These are phyloP conservation scores for Thryonomys swinderianus DNA, from an alignment of 2,113 vertebrate genomes.

Conservation along the genomic window DNA sequence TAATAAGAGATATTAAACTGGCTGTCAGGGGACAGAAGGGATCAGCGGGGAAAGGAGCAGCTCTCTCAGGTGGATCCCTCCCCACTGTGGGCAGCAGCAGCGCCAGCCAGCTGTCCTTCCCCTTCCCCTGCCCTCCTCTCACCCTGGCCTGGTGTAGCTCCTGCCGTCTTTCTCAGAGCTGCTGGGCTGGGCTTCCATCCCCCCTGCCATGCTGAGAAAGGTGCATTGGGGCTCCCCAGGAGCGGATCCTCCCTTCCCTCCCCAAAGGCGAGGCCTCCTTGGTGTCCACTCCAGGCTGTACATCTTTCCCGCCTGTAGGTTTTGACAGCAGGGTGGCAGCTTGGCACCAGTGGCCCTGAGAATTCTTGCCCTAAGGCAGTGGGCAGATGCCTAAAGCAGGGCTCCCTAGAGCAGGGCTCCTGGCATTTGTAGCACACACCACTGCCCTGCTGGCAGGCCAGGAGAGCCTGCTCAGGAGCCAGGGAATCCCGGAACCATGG, in stretches of 20 bases:
- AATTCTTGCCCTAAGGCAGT: background rate
- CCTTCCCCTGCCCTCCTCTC: background rate
- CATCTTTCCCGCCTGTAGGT: background rate
- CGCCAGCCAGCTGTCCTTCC: accelerated
- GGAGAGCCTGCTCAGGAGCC: background rate
- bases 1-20: conserved; percentile 80
- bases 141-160: accelerated
- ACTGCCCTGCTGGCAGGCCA: background rate
- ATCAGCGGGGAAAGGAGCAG: background rate
- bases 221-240: background rate
- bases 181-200: background rate
- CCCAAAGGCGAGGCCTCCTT: too few relatives aligned
- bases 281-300: background rate
- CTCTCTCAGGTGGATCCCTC: background rate
- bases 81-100: background rate
- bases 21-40: conserved; percentile 74
- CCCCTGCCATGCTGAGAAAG: background rate
- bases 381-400: accelerated
- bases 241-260: background rate
- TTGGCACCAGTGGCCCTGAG: accelerated
- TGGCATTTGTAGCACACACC: background rate
- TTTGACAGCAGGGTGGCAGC: too few relatives aligned
- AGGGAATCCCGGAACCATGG: accelerated
- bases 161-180: background rate
- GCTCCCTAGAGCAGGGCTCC: accelerated